Percentiles rank a stretch among this genome's conserved stretches.
These are phyloP conservation scores for Pachliopta kotzebuea DNA, from an alignment of 2,888 invertebrate genomes.

Conservation along the genomic window DNA sequence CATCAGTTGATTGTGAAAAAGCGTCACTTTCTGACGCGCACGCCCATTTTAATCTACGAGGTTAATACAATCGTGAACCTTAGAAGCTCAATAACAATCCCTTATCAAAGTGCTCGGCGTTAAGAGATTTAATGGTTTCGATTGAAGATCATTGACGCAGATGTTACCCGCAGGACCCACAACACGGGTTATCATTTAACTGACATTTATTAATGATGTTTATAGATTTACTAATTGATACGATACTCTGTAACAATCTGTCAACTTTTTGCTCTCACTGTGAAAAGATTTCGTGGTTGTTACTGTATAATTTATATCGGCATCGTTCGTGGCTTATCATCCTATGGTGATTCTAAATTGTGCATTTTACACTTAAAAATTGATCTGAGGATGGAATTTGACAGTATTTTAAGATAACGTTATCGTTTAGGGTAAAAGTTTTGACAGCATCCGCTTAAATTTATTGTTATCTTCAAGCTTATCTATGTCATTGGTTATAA, in stretches of 20 bases:
- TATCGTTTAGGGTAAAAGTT: slow-evolving; percentile 1
- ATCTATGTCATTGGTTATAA: slow-evolving; percentile 33
- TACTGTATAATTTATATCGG: not conserved
- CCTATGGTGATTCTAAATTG: too few species aligned
- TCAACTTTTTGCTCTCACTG: not conserved
- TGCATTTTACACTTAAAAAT: not conserved
- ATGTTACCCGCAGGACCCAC: slow-evolving; percentile 46
- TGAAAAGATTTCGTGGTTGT: not conserved
- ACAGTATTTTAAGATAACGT: not conserved
- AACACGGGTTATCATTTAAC: slow-evolving; percentile 58
- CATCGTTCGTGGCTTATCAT: too few species aligned
- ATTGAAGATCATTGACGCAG: slow-evolving; percentile 64
- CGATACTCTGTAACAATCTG: not conserved
- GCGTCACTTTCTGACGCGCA: not conserved
- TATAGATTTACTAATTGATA: slow-evolving; percentile 18
- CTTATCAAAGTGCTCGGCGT: slow-evolving; percentile 38
- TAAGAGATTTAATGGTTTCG: slow-evolving; percentile 40
- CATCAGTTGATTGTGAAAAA: not conserved
- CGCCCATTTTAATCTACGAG: slow-evolving; percentile 45
- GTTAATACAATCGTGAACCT: slow-evolving; percentile 62
- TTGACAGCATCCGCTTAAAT: slow-evolving; percentile 2
- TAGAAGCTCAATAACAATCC: slow-evolving; percentile 50
- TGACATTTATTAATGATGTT: slow-evolving; percentile 54
- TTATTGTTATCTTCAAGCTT: slow-evolving; percentile 23
- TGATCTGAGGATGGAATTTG: not conserved